Base-by-base conservation (phyloP, 2,888 invertebrate genomes). In the Acholoe squamosa region DNA sequence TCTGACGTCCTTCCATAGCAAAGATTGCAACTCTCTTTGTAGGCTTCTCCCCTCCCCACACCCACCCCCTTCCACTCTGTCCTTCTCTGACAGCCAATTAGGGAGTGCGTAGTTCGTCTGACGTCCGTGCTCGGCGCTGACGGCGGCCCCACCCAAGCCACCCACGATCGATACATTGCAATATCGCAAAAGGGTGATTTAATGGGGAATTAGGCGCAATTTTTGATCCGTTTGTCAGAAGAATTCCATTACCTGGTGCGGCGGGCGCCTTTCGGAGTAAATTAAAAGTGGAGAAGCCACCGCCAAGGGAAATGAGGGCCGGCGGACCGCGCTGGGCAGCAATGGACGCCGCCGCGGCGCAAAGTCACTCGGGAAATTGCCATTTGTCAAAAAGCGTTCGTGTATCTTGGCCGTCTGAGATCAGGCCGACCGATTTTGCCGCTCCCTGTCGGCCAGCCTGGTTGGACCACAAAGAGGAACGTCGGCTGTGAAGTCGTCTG, bases 181-280 rank as follows among this genome's bases (percentile, higher is more conserved):
- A 86, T 86, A 86, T 86, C 86, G 86, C 86, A 54, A 86, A 86
- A 86, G 86, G 86, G 86, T 86, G 86, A 86, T 86, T 86, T 86
- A 86, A 86, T 86, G 86, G 86, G 56, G 86, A 86, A 86, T 86
- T 86, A 86, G 86, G 86, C 86, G 86, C 86, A 86, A 86, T 86
- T 86, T 86, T 86, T 86, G 86, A 86, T 86, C 86, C 86, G 54
- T 86, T 86, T 86, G 86, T 86, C 86, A 54, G 86, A 86, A 56
- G 86, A 86, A 86, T 86, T 52, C 86, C 86, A 86, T 86, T 86
- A 86, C 86, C 86, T 3, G 1, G 56, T 54, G 86, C 86, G 86
- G 54, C 25, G 54, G 86, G 86, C 56, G 86, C 86, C 86, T 52
- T 52, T 86, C 86, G 54, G 86, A 54, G 86, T 86, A 54, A 86